Base-by-base conservation (phyloP, 2,888 invertebrate genomes). In the Dorcus parallelipipedus region DNA sequence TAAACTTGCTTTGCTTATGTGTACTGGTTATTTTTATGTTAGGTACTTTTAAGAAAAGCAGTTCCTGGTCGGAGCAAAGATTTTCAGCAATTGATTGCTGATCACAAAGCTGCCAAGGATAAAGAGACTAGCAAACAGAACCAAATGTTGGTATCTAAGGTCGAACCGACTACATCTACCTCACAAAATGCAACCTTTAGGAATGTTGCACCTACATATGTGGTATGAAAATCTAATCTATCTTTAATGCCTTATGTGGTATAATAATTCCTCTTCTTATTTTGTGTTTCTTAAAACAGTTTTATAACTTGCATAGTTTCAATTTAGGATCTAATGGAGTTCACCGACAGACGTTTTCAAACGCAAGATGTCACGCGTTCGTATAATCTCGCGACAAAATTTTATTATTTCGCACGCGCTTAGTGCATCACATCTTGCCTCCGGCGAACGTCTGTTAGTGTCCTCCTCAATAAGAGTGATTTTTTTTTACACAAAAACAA, bases 31-130 rank as follows among this genome's bases (percentile, higher is more conserved):
- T 45, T 9, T 45, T 23, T 45, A 23, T 45, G 23, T 58, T 53
- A 74, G 75, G 69, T 73, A 52, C 70, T 72, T 54, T 67, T 73
- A 60, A 66, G 72, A 49, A 73, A 74, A 64, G 67, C 69, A 48
- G 74, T 75, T 56, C 61, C 66, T 52, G 73, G 73, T 7, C 69
- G 74, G 23, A 73, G 72, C 61, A 73, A 73, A 66, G 71, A 73
- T 60, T 70, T 75, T 49, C 71, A 72, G 56, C 69, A 71, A 50
- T 60, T 74, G 45, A 75, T 74, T 62, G 65, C 70, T 1, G 73
- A 73, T 53, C 67, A 71, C 62, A 75, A 73, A 60, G 69, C 72
- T 54, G 64, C 69, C 39, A 72, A 73, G 60, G 71, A 73, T 57
- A 74, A 73, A 59, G 72, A 54, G 9, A 47, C 23, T 14, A 26